A percentile compares a stretch with the other conserved stretches of the same genome.
Evolutionary conservation across 2,888 invertebrate species (phyloP).

Genomic region (Metopia argyrocephala): DNA sequence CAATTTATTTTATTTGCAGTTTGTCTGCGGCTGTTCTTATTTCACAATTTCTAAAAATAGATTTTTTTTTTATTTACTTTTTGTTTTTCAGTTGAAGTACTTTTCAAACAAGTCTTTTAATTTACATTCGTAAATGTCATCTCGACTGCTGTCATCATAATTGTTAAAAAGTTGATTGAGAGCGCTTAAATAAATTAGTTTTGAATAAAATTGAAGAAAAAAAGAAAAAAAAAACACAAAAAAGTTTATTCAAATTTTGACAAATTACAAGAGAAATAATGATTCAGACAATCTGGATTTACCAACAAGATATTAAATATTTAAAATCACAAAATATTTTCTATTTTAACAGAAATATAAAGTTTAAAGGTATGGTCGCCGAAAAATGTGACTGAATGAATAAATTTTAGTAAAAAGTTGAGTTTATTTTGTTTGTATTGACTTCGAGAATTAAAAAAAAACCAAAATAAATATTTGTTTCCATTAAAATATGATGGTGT

Average conservation of each 20-base stretch:
- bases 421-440: no score
- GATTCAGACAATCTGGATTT: no score
- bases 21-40: slow-evolving; percentile 39
- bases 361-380: no score
- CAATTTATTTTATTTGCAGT: slow-evolving; percentile 28
- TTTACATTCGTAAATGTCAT: slow-evolving; percentile 59
- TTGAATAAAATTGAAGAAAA: slow-evolving; percentile 22
- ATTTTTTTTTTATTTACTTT: slow-evolving; percentile 16
- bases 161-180: slow-evolving; percentile 59
- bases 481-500: no score
- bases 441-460: no score
- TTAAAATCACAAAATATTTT: no score
- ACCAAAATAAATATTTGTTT: no score
- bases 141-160: slow-evolving; percentile 61
- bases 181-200: slow-evolving; percentile 55
- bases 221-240: neutral
- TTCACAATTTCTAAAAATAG: slow-evolving; percentile 1
- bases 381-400: no score
- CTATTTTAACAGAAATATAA: no score
- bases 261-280: neutral
- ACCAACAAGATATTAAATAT: no score
- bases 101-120: slow-evolving; percentile 58
- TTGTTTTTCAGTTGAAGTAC: slow-evolving; percentile 48
- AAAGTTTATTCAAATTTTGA: neutral
- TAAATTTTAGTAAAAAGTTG: no score